Conservation (phyloP, 1,140 invertebrate species). For the Camponotus floridanus region DNA sequence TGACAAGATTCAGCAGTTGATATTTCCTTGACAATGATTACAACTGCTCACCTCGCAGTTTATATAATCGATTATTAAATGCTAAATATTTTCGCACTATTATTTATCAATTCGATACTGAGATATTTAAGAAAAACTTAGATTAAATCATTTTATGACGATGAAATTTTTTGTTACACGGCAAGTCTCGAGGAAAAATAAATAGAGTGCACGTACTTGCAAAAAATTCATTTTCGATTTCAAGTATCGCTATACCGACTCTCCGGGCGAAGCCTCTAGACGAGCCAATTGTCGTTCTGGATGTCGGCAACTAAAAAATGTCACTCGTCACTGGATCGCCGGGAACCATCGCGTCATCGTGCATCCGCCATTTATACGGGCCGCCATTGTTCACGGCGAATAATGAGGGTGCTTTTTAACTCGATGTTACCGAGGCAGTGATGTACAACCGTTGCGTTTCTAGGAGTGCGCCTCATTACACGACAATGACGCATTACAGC, state of each 20-base stretch:
- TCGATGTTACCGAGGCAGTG: slow-evolving; percentile 53
- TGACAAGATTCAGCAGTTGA: slow-evolving; percentile 1
- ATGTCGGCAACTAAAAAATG: slow-evolving; percentile 57
- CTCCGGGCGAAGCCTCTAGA: slow-evolving; percentile 2
- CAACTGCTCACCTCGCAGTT: slow-evolving; percentile 18
- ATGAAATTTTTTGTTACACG: not conserved
- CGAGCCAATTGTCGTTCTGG: slow-evolving; percentile 35
- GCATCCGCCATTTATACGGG: slow-evolving; percentile 47
- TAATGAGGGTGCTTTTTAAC: slow-evolving; percentile 69
- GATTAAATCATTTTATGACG: not conserved
- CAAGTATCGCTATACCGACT: not conserved
- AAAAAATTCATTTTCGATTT: slow-evolving; percentile 26
- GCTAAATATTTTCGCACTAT: not conserved
- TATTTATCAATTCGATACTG: not conserved
- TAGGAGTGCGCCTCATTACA: slow-evolving; percentile 47
- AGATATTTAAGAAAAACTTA: no score
- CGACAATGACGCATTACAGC: slow-evolving; percentile 59
- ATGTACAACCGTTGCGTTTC: slow-evolving; percentile 50
- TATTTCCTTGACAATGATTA: slow-evolving; percentile 33
- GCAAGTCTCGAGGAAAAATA: not conserved
- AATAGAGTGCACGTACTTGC: not conserved
- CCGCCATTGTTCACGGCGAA: slow-evolving; percentile 54
- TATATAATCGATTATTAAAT: not conserved
- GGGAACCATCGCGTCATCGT: slow-evolving; percentile 44
- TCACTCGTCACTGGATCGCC: slow-evolving; percentile 46